Base-by-base conservation (phyloP, 1,140 invertebrate genomes). In the Eueides isabella region DNA sequence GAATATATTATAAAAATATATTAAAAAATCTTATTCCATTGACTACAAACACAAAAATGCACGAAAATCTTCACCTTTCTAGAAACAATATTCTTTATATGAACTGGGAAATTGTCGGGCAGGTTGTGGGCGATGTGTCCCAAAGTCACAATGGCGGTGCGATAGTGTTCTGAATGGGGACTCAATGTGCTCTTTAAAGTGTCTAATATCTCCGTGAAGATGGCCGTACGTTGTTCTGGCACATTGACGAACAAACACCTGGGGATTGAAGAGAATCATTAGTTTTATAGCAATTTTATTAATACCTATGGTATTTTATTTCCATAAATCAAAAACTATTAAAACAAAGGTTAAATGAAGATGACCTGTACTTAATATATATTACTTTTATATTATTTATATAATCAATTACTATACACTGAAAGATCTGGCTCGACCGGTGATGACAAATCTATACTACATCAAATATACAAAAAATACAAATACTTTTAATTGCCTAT, bases 391-490 rank as follows among this genome's bases (percentile, higher is more conserved):
- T n/a, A n/a, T n/a, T n/a, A n/a, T n/a, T n/a, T n/a, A n/a, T n/a
- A n/a, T n/a, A n/a, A n/a, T n/a, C n/a, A n/a, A n/a, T n/a, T n/a
- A n/a, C n/a, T n/a, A n/a, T n/a, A n/a, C n/a, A n/a, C n/a, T n/a
- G n/a, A n/a, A n/a, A n/a, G n/a, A n/a, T n/a, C 94, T 99, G 0
- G 98, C 98, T 4, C 96, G 98, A 81, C 98, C 98, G 1, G 96
- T 98, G 0, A 98, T 98, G 95, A 98, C 98, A 1, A 99, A 99
- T 94, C 89, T 98, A 31, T 98, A 99, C 87, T 99, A 99, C 90
- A 98, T 98, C 84, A 98, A n/a, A n/a, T n/a, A n/a, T n/a, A n/a
- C n/a, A n/a, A n/a, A n/a, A n/a, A n/a, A n/a, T n/a, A n/a, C n/a
- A n/a, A n/a, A n/a, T n/a, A n/a, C n/a, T n/a, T n/a, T n/a, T n/a